A percentile compares a stretch with the other conserved stretches of the same genome.
These are phyloP conservation scores for Mimachlamys varia DNA, from an alignment of 2,888 invertebrate species.

Conservation along the genomic window DNA sequence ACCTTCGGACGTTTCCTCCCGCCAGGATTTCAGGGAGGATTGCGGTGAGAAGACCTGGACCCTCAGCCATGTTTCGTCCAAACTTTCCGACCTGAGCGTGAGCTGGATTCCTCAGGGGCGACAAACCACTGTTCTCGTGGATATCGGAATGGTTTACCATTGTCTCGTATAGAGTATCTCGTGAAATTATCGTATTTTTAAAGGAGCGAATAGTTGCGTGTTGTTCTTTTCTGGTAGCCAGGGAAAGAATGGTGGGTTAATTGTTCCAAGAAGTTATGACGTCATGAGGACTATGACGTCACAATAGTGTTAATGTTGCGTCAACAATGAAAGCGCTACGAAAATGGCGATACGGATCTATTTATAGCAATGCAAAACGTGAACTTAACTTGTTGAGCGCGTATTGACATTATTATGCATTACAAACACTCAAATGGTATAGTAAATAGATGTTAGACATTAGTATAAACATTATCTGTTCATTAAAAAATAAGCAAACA, in stretches of 20 bases:
- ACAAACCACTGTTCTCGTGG: not conserved
- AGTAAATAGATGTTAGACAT: no score
- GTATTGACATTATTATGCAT: no score
- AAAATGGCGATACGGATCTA: no score
- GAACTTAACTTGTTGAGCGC: no score
- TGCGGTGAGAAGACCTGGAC: not conserved
- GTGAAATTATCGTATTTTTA: not conserved
- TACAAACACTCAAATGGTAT: no score
- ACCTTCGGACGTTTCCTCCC: not conserved
- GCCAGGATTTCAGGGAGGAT: not conserved
- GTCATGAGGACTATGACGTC: not conserved
- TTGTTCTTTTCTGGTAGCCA: constrained; percentile 14
- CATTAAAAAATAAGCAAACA: no score
- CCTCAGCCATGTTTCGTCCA: not conserved
- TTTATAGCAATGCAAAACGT: no score
- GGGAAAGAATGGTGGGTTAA: constrained; percentile 8
- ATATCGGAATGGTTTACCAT: not conserved
- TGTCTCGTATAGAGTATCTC: not conserved
- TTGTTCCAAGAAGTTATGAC: not conserved
- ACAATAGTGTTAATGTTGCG: not conserved
- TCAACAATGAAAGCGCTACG: no score
- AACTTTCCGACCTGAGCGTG: not conserved
- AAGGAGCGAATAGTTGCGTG: not conserved
- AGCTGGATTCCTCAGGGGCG: not conserved
- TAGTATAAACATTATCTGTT: no score